phyloP scores from a whole-genome alignment of 2,113 vertebrate genomes.

The Atractosteus spatula region DNA sequence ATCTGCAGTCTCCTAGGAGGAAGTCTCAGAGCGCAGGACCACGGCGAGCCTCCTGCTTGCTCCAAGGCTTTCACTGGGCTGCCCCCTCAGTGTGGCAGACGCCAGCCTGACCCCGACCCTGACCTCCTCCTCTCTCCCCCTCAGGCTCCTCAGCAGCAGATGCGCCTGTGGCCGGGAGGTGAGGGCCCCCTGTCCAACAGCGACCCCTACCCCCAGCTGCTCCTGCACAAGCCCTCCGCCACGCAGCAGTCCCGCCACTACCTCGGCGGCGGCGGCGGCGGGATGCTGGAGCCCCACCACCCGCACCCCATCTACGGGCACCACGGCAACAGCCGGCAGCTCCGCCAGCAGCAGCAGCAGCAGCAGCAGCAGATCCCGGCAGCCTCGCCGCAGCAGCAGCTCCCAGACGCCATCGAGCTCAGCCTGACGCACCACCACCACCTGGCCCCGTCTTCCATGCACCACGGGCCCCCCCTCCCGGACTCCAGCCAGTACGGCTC shows the following conservation, averaged over 20 bases:
- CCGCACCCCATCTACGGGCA: slow-evolving; percentile 73
- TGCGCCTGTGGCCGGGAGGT: slow-evolving; percentile 82
- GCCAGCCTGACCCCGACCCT: no score
- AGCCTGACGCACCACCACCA: slow-evolving; percentile 77
- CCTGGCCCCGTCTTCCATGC: slow-evolving; percentile 77
- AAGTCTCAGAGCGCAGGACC: no score
- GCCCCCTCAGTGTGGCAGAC: neutral
- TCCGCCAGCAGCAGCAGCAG: slow-evolving; percentile 65
- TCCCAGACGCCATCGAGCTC: slow-evolving; percentile 81
- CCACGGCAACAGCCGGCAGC: slow-evolving; percentile 71
- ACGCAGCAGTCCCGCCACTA: slow-evolving; percentile 77
- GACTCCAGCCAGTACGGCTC: slow-evolving; percentile 76
- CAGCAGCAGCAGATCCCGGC: slow-evolving; percentile 52
- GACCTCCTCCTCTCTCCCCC: neutral
- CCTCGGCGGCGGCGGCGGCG: slow-evolving; percentile 51
- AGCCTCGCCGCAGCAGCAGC: slow-evolving; percentile 66
- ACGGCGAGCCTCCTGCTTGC: no score
- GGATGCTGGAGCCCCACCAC: slow-evolving; percentile 70
- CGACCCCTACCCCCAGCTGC: slow-evolving; percentile 75
- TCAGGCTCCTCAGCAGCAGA: slow-evolving; percentile 81
- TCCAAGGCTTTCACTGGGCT: no score
- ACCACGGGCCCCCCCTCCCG: slow-evolving; percentile 64
- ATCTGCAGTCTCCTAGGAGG: no score
- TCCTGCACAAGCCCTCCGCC: slow-evolving; percentile 84
- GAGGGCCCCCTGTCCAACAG: slow-evolving; percentile 59